A percentile compares a stretch with the other conserved stretches of the same genome.
These are phyloP conservation scores for Hoplias malabaricus DNA, from an alignment of 2,113 vertebrate genomes.

Conservation along the genomic window DNA sequence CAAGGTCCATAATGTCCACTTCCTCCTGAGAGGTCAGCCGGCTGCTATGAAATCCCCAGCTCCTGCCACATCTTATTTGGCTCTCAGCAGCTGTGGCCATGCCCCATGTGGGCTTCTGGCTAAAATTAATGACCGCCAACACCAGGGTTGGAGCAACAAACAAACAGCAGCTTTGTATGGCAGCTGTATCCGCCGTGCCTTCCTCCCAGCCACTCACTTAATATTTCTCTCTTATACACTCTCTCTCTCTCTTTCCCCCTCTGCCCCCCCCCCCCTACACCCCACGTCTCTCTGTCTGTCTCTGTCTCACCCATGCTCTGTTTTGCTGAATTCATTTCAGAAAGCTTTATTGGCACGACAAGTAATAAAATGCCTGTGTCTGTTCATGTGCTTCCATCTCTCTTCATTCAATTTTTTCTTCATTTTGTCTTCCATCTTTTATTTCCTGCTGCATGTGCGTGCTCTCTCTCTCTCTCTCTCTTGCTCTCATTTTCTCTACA, in stretches of 20 bases:
- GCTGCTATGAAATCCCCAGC: conserved; percentile 1
- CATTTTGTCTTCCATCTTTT: too few species aligned
- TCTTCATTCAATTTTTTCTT: too few species aligned
- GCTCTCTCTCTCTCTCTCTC: neutral
- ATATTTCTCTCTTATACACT: neutral
- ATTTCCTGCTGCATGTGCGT: too few species aligned
- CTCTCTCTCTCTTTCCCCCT: neutral
- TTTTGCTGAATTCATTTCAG: neutral
- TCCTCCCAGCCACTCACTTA: neutral
- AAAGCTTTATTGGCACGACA: too few species aligned
- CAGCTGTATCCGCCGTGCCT: neutral
- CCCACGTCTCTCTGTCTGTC: neutral
- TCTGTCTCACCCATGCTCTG: neutral
- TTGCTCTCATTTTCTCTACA: neutral
- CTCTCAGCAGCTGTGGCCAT: conserved; percentile 24
- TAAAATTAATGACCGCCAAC: conserved; percentile 39
- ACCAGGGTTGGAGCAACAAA: conserved; percentile 43
- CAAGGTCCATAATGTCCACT: neutral
- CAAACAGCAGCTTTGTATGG: conserved; percentile 29
- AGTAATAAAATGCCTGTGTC: too few species aligned
- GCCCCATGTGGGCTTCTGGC: conserved; percentile 35
- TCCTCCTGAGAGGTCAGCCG: neutral
- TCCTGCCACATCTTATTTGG: conserved; percentile 21
- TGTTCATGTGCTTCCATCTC: too few species aligned
- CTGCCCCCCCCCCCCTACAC: neutral